Evolutionary conservation across 1,140 invertebrate genomes (phyloP), one percentile per base, ranked within the genome.

Genomic region (Agrypnia vestita): DNA sequence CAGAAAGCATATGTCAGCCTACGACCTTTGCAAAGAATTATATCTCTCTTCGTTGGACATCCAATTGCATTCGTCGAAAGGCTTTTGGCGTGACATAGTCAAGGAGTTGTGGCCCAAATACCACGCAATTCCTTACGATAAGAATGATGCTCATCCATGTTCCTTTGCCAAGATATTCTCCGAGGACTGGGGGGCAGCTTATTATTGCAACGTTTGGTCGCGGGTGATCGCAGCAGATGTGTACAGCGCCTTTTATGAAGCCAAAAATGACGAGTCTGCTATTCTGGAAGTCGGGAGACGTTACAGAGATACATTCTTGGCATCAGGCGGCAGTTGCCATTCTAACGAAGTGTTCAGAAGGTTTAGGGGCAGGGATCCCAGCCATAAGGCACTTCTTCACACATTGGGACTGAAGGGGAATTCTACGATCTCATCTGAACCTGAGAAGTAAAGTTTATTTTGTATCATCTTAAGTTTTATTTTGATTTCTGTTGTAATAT

Each of bases 341-440:
- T 92, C 95, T 0, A 93, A 90, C 82, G 95, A 98, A 91, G 91
- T 97, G 7, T 99, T 98, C 87, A 91, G 97, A 76, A 91, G 93
- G 84, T 98, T 98, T 87, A 90, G 96, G 84, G 97, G 97, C 1
- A 91, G 97, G 51, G 97, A 99, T 90, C 97, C 97, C 0, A 95
- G 94, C 8, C 92, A 94, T 0, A 93, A 96, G 85, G 95, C 96
- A 0, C 88, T 97, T n/a, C 85, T 97, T 0, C 92, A 92, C 82
- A 91, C 89, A 71, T 87, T 94, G 78, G 91, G 92, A 17, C 87
- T 94, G 72, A 86, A 87, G n/a, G 55, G 55, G n/a, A 78, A 77
- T 15, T 76, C 55, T 76, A 47, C 15, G 1, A 76, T 81, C 17
- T 8, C 56, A n/a, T 15, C 56, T 12, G 17, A 46, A 64, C 12